Percentiles rank a stretch among this genome's conserved stretches.
These are phyloP conservation scores for Athene noctua DNA, from an alignment of 2,113 vertebrate genomes.

Conservation along the genomic window DNA sequence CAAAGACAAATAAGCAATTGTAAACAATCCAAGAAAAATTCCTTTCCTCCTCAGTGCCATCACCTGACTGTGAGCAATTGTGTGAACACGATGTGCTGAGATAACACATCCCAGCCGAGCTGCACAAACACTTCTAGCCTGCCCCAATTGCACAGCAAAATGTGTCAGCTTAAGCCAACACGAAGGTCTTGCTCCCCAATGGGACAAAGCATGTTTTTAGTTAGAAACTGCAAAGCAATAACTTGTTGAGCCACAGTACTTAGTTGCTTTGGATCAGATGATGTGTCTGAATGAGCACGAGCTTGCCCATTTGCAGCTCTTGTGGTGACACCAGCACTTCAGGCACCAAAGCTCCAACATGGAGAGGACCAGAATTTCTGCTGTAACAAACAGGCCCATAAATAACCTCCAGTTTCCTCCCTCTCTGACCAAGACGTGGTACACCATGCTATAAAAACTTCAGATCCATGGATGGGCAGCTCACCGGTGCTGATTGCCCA, in stretches of 20 bases:
- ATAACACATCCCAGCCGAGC: not conserved
- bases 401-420: not conserved
- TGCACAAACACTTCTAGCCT: slow-evolving; percentile 27
- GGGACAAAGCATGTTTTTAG: not conserved
- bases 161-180: not conserved
- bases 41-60: not conserved
- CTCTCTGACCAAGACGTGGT: not conserved
- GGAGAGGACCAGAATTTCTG: not conserved
- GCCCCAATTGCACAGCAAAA: not conserved
- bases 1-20: slow-evolving; percentile 13
- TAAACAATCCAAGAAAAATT: slow-evolving; percentile 27
- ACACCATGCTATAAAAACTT: not conserved
- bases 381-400: not conserved
- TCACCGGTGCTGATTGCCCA: not conserved
- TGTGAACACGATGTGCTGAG: not conserved
- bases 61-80: slow-evolving; percentile 34
- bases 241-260: not conserved
- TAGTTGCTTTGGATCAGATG: not conserved
- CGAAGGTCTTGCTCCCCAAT: not conserved
- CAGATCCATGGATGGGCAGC: not conserved
- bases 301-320: not conserved
- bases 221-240: not conserved
- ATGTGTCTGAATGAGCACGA: not conserved
- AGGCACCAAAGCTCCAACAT: not conserved
- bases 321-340: not conserved